These are phyloP conservation scores for Vespertilio murinus DNA, from an alignment of 2,797 vertebrate genomes.

Conservation along the genomic window DNA sequence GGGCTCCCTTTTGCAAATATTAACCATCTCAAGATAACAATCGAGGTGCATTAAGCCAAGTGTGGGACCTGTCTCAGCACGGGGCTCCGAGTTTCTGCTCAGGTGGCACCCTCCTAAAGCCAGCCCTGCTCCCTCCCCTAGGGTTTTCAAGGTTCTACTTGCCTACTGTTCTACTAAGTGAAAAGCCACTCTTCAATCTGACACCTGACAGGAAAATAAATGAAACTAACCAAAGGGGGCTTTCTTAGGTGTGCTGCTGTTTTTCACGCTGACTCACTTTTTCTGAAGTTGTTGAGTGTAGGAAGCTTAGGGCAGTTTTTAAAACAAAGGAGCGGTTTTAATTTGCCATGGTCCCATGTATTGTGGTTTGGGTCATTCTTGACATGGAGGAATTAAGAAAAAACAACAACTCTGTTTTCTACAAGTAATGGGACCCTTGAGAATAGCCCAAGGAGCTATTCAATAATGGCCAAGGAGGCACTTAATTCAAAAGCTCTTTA, in stretches of 20 bases:
- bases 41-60: neutral
- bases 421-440: neutral
- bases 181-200: neutral
- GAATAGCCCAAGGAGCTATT: neutral
- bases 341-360: neutral
- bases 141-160: neutral
- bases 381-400: neutral
- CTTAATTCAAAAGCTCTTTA: neutral
- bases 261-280: neutral
- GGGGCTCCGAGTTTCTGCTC: neutral
- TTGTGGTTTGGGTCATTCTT: neutral
- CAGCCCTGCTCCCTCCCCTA: neutral
- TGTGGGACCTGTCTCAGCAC: neutral
- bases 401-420: neutral
- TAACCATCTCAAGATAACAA: neutral
- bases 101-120: neutral
- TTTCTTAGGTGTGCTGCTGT: neutral
- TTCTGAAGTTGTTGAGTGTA: neutral
- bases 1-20: neutral
- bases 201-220: conserved; percentile 11
- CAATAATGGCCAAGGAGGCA: neutral
- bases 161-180: neutral
- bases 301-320: neutral
- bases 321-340: neutral
- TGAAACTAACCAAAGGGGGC: neutral